Evolutionary conservation across 1,140 invertebrate genomes (phyloP), one percentile per base, ranked within the genome.

Genomic region (Nomia melanderi): DNA sequence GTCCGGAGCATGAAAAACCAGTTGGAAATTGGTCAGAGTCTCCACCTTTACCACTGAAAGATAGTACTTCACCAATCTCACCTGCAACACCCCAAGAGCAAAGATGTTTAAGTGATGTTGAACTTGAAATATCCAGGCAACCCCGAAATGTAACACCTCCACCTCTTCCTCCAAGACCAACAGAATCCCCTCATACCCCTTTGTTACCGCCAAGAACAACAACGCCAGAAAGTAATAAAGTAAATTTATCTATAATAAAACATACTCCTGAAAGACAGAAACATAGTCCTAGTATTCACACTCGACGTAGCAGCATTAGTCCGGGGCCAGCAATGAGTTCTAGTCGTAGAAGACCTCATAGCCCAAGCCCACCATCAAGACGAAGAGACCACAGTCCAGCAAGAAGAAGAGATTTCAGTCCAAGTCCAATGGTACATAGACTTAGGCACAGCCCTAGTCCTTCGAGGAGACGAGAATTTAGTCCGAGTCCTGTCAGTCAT

Each of bases 51-150:
- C 87, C 89, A 0, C 75, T 92, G 20, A 92, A 91, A 65, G 91
- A 88, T 80, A 92, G 81, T 73, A 92, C 86, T 41, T 95, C 92
- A 47, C 95, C 93, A 4, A 94, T 95, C 47, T 95, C 95, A 0
- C 93, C 94, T 1, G 92, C 93, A 0, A 95, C 95, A 0, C 94
- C 94, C 17, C 83, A 86, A 0, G 88, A 91, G 39, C 86, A 90
- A 4, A 83, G 84, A 2, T 84, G 83, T 29, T 81, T 87, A 0
- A 92, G 91, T 31, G 91, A 92, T 81, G 90, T 91, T 7, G 78
- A 92, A 4, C 88, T 92, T 6, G 91, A 89, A 20, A 88, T 91
- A 7, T 78, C 84, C 5, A 79, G 83, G n/a, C 83, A 76, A 88
- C 90, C 59, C 79, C 90, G 60, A 79, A 88, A 91, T 82, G 56